Evolutionary conservation across 1,140 invertebrate genomes (phyloP), one percentile per base, ranked within the genome.

Genomic region (Musca vetustissima): DNA sequence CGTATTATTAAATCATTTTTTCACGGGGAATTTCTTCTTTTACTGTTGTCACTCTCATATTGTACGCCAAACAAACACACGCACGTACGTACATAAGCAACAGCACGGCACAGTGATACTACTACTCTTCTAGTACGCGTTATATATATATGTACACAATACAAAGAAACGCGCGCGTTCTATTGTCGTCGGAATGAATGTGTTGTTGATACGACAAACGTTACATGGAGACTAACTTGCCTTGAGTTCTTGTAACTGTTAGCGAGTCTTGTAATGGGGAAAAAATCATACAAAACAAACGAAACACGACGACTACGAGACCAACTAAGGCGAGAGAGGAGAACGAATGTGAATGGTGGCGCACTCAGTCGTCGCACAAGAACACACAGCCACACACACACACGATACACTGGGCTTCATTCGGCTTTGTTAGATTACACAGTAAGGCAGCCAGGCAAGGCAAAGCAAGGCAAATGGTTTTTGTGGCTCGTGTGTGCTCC

Each of bases 151-250:
- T n/a, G n/a, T n/a, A n/a, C n/a, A 43, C 13, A 11, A 13, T 11
- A 43, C 13, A 9, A 43, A 8, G 36, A 43, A 43, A 43, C 36
- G 36, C 36, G 36, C 36, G 36, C 36, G 36, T n/a, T n/a, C 36
- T 43, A 43, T 43, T 13, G 36, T 43, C 36, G 36, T 43, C 36
- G 36, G 36, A 43, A 43, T 43, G 36, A 43, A 59, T 59, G 55
- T 59, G 55, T 59, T 59, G 55, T 59, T 59, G 25, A 59, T 59
- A 59, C 55, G 55, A 59, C 55, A 25, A 59, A 59, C 55, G 55
- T 59, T 59, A 59, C 55, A 59, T 59, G 55, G 55, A 59, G 55
- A 59, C 55, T 59, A 59, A 59, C 55, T 59, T 59, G 55, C 55
- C 24, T 59, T n/a, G 55, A 59, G 55, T 59, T 59, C 55, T 59